These are phyloP conservation scores for Percopsis transmontana DNA, from an alignment of 2,113 vertebrate genomes.

Conservation along the genomic window DNA sequence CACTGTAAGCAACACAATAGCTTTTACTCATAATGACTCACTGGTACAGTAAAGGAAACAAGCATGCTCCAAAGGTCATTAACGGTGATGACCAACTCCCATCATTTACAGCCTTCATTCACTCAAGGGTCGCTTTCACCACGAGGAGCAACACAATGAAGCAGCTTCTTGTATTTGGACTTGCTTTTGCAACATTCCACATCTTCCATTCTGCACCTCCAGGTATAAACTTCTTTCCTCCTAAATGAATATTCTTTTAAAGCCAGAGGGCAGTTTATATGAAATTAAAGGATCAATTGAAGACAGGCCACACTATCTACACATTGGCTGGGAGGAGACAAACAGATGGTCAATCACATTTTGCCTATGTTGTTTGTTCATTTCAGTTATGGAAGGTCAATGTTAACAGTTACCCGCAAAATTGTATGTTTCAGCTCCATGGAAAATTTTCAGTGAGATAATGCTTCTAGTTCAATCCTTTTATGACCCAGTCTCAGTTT, in stretches of 20 bases:
- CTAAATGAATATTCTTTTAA: not conserved
- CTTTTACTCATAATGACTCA: no score
- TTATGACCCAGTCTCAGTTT: not conserved
- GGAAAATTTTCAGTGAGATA: conserved; percentile 3
- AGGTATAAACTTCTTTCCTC: conserved; percentile 53
- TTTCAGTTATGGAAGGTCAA: not conserved
- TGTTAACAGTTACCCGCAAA: no score
- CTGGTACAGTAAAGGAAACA: no score
- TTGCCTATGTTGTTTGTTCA: not conserved
- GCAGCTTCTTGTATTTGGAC: conserved; percentile 50
- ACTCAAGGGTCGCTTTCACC: conserved; percentile 29
- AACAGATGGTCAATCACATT: not conserved
- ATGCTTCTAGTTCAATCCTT: conserved; percentile 20
- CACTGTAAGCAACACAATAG: no score
- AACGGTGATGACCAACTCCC: conserved; percentile 27
- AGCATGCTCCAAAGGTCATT: conserved; percentile 63
- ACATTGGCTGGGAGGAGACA: not conserved
- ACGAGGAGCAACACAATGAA: conserved; percentile 68
- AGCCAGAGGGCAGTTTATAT: not conserved
- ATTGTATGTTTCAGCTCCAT: not conserved
- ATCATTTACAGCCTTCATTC: conserved; percentile 57
- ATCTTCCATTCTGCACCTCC: conserved; percentile 10
- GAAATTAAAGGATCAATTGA: not conserved
- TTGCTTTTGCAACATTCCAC: conserved; percentile 51
- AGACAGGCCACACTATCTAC: not conserved